Evolutionary conservation across 2,888 invertebrate species (phyloP).

Genomic region (Sphaerophoria taeniata): DNA sequence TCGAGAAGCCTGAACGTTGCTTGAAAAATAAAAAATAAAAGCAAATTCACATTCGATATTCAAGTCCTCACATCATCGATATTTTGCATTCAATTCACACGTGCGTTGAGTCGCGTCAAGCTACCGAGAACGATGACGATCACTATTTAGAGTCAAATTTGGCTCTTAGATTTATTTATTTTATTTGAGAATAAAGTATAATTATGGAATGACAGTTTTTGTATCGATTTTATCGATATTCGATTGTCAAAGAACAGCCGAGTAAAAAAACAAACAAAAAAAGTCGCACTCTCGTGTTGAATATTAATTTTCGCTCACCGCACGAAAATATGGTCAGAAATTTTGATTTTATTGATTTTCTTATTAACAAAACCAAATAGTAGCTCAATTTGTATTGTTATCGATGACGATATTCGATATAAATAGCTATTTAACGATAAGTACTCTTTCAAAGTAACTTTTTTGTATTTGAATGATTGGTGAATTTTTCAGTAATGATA

Average conservation of each 20-base stretch:
- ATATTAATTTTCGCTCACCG: slow-evolving; percentile 36
- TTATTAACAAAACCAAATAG: slow-evolving; percentile 16
- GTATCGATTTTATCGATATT: slow-evolving; percentile 22
- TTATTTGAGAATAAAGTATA: slow-evolving; percentile 23
- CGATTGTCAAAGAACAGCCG: slow-evolving; percentile 35
- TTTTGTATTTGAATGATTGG: neutral
- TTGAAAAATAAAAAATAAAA: slow-evolving; percentile 49
- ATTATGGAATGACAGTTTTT: slow-evolving; percentile 44
- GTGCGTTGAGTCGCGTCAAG: slow-evolving; percentile 2
- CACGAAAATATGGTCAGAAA: neutral
- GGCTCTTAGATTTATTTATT: slow-evolving; percentile 40
- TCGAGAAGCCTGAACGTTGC: too few species aligned
- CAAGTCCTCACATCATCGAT: slow-evolving; percentile 59
- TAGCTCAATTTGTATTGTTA: slow-evolving; percentile 9
- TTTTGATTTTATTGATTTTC: slow-evolving; percentile 25
- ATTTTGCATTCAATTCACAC: slow-evolving; percentile 49
- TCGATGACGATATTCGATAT: slow-evolving; percentile 31
- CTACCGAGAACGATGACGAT: slow-evolving; percentile 1
- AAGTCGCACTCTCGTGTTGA: slow-evolving; percentile 25
- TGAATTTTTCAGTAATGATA: neutral
- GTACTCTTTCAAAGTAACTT: neutral
- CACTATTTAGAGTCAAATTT: slow-evolving; percentile 48
- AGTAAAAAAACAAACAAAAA: slow-evolving; percentile 6
- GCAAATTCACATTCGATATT: slow-evolving; percentile 42
- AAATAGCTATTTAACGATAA: slow-evolving; percentile 5